A percentile compares a stretch with the other conserved stretches of the same genome.
phyloP scores from a whole-genome alignment of 2,888 invertebrate species.

The Agriopis leucophaearia region DNA sequence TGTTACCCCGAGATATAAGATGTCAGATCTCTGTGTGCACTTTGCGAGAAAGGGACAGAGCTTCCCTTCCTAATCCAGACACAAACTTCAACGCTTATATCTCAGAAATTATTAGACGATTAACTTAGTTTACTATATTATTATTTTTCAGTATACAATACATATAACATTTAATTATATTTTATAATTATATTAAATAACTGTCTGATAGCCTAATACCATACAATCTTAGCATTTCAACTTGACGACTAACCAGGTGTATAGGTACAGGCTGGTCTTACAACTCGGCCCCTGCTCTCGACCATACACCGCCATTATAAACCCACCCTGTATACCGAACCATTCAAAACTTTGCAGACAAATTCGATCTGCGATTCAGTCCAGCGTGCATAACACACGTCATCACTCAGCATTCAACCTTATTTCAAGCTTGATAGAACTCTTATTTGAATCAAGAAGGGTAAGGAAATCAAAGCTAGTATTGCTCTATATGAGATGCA shows the following conservation, averaged over 20 bases:
- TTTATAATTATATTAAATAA: no score
- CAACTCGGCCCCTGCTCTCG: constrained; percentile 49
- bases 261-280: neutral
- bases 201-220: no score
- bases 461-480: constrained; percentile 44
- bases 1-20: no score
- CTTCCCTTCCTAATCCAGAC: no score
- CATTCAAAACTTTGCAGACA: constrained; percentile 85
- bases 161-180: no score
- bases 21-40: no score
- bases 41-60: no score
- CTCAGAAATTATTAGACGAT: no score
- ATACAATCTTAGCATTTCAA: no score
- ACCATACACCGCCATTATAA: constrained; percentile 65
- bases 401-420: constrained; percentile 54
- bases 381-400: constrained; percentile 59
- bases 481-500: constrained; percentile 49
- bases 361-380: constrained; percentile 81
- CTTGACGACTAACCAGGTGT: neutral
- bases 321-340: constrained; percentile 69
- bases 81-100: no score
- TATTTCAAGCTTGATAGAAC: constrained; percentile 50
- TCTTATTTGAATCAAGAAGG: constrained; percentile 34
- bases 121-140: no score
- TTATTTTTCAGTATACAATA: no score